These are phyloP conservation scores for rabbit (Oryctolagus cuniculus) DNA, from an alignment of 2,113 vertebrate species.

Conservation along the genomic window DNA sequence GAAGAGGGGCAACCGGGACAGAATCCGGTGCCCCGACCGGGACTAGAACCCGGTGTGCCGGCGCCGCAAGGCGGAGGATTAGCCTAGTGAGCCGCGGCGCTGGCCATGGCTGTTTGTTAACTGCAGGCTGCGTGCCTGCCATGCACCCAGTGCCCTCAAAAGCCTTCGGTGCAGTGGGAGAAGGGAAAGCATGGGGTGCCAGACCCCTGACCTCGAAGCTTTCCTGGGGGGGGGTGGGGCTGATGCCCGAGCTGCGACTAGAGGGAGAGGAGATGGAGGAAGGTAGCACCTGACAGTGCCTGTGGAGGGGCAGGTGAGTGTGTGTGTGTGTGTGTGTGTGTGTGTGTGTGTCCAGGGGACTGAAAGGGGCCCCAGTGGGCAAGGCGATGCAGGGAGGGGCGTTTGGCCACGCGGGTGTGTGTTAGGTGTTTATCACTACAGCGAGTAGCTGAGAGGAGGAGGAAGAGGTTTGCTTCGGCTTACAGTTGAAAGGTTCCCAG, in stretches of 20 bases:
- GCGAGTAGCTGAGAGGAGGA: too few species aligned
- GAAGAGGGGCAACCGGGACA: too few species aligned
- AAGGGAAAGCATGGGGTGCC: neutral
- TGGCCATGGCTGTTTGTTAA: neutral
- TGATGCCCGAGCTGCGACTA: neutral
- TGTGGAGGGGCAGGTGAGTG: neutral
- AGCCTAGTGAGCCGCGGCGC: too few species aligned
- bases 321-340: too few species aligned
- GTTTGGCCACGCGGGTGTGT: too few species aligned
- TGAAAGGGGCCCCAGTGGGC: neutral
- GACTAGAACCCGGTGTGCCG: too few species aligned
- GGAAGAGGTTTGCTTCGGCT: too few species aligned
- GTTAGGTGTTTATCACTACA: too few species aligned
- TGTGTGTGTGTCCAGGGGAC: rapidly evolving
- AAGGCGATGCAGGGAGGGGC: neutral
- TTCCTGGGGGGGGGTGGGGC: neutral
- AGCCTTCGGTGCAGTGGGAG: neutral
- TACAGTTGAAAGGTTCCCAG: too few species aligned
- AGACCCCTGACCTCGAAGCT: neutral
- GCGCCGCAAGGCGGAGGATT: too few species aligned
- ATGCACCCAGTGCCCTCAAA: neutral
- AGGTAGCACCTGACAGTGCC: neutral
- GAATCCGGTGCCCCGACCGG: too few species aligned
- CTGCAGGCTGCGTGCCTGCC: neutral
- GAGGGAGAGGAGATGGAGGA: neutral